These are phyloP conservation scores for Drosophila nigromelanica DNA, from an alignment of 1,140 invertebrate species.

Conservation along the genomic window DNA sequence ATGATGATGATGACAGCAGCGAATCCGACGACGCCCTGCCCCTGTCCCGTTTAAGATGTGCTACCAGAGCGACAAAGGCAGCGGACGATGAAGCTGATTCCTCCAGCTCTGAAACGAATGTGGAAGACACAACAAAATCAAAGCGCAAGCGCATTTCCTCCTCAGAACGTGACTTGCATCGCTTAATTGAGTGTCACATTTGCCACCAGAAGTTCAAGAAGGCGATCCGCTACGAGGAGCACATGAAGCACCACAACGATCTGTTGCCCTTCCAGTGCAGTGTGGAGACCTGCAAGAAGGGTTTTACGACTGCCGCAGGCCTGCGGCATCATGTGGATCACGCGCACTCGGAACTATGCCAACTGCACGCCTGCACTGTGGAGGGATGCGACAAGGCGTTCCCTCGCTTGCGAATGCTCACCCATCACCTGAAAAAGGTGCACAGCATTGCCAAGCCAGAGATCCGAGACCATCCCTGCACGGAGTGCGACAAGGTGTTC, in stretches of 20 bases:
- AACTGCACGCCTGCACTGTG: conserved; percentile 62
- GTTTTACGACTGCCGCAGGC: conserved; percentile 74
- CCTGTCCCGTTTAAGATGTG: conserved; percentile 52
- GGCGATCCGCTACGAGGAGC: conserved; percentile 67
- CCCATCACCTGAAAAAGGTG: conserved; percentile 72
- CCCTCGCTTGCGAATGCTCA: conserved; percentile 59
- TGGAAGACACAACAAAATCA: conserved; percentile 27
- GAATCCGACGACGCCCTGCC: conserved; percentile 68
- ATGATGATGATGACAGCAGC: conserved; percentile 56
- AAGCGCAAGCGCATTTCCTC: conserved; percentile 61
- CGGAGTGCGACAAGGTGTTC: conserved; percentile 79
- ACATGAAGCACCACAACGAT: conserved; percentile 80
- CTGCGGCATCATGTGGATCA: conserved; percentile 74
- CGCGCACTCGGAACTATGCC: conserved; percentile 66
- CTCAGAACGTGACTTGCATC: conserved; percentile 47
- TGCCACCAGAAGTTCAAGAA: conserved; percentile 79
- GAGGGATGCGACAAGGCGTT: conserved; percentile 74
- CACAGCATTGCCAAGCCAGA: conserved; percentile 67
- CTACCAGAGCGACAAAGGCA: conserved; percentile 21
- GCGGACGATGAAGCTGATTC: conserved; percentile 35
- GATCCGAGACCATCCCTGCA: conserved; percentile 57
- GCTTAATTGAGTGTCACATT: conserved; percentile 73
- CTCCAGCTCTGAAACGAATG: conserved; percentile 43
- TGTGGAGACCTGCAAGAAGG: conserved; percentile 70
- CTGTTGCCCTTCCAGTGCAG: conserved; percentile 74